Conservation (phyloP, 23 tunicate species). For the Clavelina lepadiformis region DNA sequence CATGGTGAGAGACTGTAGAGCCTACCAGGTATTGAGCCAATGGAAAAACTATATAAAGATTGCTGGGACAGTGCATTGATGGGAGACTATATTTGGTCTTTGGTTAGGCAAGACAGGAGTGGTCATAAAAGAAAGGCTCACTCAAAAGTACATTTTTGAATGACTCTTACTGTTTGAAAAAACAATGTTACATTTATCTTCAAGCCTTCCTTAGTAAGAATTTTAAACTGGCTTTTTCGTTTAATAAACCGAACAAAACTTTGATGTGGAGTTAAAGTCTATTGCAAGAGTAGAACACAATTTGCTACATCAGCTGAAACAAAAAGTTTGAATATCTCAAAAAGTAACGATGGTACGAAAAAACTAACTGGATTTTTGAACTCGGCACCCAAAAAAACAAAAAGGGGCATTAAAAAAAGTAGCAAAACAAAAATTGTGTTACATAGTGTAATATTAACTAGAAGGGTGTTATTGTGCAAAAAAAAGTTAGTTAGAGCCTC, state of each 20-base stretch:
- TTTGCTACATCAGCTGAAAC: constrained; percentile 10
- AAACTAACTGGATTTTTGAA: constrained; percentile 19
- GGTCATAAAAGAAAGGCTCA: too few species aligned
- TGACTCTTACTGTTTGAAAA: constrained; percentile 20
- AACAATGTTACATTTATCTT: constrained; percentile 8
- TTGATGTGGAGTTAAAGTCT: neutral
- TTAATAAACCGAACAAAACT: neutral
- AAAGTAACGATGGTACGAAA: constrained; percentile 8
- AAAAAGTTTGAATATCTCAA: neutral
- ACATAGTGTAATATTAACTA: too few species aligned
- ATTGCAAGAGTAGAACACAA: neutral
- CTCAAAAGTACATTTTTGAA: constrained; percentile 11
- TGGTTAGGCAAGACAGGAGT: constrained; percentile 21
- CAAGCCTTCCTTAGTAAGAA: constrained; percentile 10
- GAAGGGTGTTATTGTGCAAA: too few species aligned
- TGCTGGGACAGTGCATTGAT: constrained; percentile 23
- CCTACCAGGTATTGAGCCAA: constrained; percentile 26
- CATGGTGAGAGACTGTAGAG: constrained; percentile 30
- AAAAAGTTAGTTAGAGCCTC: too few species aligned
- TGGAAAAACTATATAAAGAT: constrained; percentile 21
- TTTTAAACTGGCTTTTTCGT: too few species aligned
- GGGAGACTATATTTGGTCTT: constrained; percentile 25
- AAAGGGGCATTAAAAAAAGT: constrained; percentile 1
- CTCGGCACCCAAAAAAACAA: constrained; percentile 16
- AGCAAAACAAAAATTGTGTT: too few species aligned